Evolutionary conservation across 2,888 invertebrate genomes (phyloP).

Genomic region (Amphipoea lucens): DNA sequence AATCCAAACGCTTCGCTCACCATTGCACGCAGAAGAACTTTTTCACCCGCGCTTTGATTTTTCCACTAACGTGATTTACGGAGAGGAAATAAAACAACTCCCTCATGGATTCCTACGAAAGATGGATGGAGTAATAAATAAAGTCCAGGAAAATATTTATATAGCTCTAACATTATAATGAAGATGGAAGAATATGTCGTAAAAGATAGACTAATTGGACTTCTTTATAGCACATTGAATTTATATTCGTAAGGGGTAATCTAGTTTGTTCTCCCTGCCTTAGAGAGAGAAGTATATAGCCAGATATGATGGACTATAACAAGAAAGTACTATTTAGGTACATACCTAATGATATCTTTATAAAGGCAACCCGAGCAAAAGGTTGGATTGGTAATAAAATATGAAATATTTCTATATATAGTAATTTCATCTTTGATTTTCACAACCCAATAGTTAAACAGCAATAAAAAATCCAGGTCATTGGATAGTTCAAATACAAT

Average conservation of each 20-base stretch:
- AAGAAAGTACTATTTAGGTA: not conserved
- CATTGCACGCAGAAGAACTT: conserved; percentile 88
- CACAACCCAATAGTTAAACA: conserved; percentile 35
- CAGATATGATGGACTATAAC: not conserved
- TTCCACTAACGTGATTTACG: conserved; percentile 84
- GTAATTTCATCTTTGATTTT: conserved; percentile 10
- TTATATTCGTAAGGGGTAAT: not conserved
- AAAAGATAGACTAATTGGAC: conserved; percentile 4
- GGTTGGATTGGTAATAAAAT: not conserved
- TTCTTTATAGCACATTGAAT: not conserved
- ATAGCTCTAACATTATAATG: conserved; percentile 35
- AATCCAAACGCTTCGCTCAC: conserved; percentile 69
- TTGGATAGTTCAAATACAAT: conserved; percentile 55
- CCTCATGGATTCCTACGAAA: conserved; percentile 84
- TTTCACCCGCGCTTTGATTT: conserved; percentile 85
- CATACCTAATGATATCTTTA: not conserved
- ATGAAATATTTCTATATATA: not conserved
- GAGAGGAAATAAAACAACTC: conserved; percentile 87
- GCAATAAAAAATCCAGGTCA: conserved; percentile 49
- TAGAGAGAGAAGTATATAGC: not conserved
- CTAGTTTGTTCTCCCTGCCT: not conserved
- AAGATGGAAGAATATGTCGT: conserved; percentile 34
- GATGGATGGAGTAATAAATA: conserved; percentile 54
- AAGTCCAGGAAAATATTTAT: conserved; percentile 44
- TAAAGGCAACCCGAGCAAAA: not conserved